These are phyloP conservation scores for Zootoca vivipara DNA, from an alignment of 2,113 vertebrate species.

Conservation along the genomic window DNA sequence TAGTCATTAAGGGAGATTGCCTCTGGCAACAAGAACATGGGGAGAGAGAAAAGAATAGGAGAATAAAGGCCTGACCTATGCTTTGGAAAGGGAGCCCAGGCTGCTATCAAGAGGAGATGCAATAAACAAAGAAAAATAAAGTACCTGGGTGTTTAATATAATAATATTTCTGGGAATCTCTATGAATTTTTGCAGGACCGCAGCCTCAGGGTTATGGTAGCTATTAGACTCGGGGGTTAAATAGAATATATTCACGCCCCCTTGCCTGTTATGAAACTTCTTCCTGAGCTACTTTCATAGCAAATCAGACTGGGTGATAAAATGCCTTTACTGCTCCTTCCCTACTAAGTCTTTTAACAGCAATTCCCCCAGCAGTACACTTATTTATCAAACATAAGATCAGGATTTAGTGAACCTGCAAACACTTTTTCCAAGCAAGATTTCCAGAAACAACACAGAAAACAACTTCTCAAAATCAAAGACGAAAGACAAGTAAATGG, in stretches of 20 bases:
- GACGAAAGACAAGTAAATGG: background rate
- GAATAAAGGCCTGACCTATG: background rate
- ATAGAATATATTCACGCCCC: background rate
- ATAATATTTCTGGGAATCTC: slow-evolving; percentile 3
- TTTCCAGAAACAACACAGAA: background rate
- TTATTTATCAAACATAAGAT: background rate
- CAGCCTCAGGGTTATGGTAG: background rate
- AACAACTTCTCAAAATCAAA: background rate
- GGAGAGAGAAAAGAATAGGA: too few species aligned
- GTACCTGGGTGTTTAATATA: background rate
- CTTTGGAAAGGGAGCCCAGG: background rate
- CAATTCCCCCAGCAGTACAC: background rate
- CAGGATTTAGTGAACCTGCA: background rate
- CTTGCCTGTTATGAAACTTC: background rate
- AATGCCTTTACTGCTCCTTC: background rate
- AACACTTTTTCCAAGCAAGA: background rate
- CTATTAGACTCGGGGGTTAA: background rate
- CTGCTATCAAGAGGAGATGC: background rate
- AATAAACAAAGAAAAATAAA: background rate
- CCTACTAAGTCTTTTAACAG: background rate
- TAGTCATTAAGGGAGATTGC: background rate
- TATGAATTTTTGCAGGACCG: background rate
- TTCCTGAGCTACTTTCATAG: background rate
- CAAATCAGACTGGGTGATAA: background rate
- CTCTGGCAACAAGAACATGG: background rate